Evolutionary conservation across 2,113 vertebrate species (phyloP).

Genomic region (Thalassoma bifasciatum): DNA sequence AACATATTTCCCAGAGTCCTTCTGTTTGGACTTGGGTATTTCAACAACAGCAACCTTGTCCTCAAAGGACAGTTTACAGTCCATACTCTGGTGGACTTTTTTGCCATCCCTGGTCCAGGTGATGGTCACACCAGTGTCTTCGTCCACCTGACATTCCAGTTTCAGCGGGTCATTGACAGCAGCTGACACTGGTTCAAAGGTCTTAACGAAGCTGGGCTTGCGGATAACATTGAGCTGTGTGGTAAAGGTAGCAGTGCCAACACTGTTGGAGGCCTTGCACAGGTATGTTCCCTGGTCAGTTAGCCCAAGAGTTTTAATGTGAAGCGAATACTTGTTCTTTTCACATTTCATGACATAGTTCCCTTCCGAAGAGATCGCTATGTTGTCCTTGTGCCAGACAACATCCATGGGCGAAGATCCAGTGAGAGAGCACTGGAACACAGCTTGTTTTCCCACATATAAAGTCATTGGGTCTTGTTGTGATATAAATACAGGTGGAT

Average conservation of each 20-base stretch:
- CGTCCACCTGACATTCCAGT: conserved; percentile 96
- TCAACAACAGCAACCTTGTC: conserved; percentile 95
- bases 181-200: conserved; percentile 85
- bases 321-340: conserved; percentile 92
- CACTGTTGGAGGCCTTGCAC: conserved; percentile 96
- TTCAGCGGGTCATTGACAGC: conserved; percentile 90
- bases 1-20: conserved; percentile 94
- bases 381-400: conserved; percentile 95
- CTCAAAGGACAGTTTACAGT: conserved; percentile 95
- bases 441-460: conserved; percentile 92
- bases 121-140: conserved; percentile 93
- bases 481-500: conserved; percentile 93
- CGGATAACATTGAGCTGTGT: conserved; percentile 91
- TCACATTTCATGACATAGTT: conserved; percentile 86
- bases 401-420: conserved; percentile 92
- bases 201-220: conserved; percentile 92
- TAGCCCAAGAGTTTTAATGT: conserved; percentile 86
- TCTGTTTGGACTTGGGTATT: conserved; percentile 93
- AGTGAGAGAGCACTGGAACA: conserved; percentile 91
- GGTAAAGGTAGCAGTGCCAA: conserved; percentile 91
- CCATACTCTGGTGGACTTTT: conserved; percentile 92
- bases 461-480: conserved; percentile 93
- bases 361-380: conserved; percentile 85
- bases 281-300: conserved; percentile 91
- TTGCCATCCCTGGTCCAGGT: conserved; percentile 94